Base-by-base conservation (phyloP, 2,888 invertebrate species). In the Teleiodes luculella region DNA sequence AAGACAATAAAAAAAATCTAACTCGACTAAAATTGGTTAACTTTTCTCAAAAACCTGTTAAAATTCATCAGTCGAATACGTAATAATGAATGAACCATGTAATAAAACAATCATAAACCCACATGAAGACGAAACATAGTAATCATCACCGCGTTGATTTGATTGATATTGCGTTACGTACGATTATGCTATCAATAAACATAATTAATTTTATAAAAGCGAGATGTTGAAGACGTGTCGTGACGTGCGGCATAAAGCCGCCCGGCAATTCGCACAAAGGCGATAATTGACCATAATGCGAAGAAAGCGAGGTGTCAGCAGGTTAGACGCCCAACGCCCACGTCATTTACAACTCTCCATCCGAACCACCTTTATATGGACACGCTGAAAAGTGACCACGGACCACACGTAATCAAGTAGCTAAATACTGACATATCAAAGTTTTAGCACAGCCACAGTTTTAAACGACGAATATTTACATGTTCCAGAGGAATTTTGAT, bases 231-330 rank as follows among this genome's bases (percentile, higher is more conserved):
- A 33, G 33, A 33, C n/a, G 33, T 24, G 4, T 11, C 10, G 33
- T 33, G 33, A 5, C 33, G 45, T 30, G 5, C 45, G 6, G 20
- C 24, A 49, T 24, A 33, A 50, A 43, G 36, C 36, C 49, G 45
- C 16, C 24, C 13, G 35, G 20, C 35, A 52, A 55, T 55, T 52
- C 35, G 41, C 55, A 55, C 51, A 51, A 50, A 60, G 54, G 62
- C 64, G 64, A 52, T 68, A 67, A 71, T 68, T 67, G 61, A 53
- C 54, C 55, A 62, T 66, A 61, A 57, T 52, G 60, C 57, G 60
- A 66, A 60, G 66, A 70, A 72, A 71, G 69, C 41, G 59, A 57
- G 59, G 61, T 11, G n/a, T 63, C 56, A 14, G 20, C 13, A 28
- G 43, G 43, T 20, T 20, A 43, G 5, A 1, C 11, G 45, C 33